Conservation (phyloP, 2,797 vertebrate species). For the Yasuhikotakia modesta region DNA sequence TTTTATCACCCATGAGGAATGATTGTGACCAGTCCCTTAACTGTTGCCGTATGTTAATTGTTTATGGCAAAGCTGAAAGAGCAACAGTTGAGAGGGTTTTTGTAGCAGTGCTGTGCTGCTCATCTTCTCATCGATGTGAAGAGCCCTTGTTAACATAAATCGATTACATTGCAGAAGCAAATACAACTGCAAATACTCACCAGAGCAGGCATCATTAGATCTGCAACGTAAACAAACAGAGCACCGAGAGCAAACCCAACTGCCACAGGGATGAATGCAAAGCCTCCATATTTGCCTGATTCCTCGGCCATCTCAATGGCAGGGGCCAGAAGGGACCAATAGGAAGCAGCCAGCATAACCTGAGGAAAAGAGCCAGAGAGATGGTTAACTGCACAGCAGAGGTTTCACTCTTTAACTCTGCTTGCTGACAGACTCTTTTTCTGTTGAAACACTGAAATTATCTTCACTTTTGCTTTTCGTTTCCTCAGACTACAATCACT, state of each 20-base stretch:
- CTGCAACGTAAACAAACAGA: constrained; percentile 87
- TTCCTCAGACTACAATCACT: neutral
- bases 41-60: neutral
- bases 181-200: constrained; percentile 71
- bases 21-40: neutral
- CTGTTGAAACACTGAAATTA: neutral
- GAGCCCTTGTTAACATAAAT: neutral
- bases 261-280: constrained; percentile 88
- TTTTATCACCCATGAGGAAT: neutral
- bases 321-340: constrained; percentile 93
- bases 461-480: neutral
- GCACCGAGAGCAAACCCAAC: constrained; percentile 89
- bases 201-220: constrained; percentile 83
- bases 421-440: neutral
- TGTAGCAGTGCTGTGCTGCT: neutral
- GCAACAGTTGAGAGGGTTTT: neutral
- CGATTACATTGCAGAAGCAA: neutral
- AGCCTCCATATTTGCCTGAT: constrained; percentile 86
- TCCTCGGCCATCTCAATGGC: constrained; percentile 90
- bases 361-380: constrained; percentile 59
- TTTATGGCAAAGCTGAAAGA: neutral
- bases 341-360: constrained; percentile 97
- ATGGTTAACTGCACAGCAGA: neutral
- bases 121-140: neutral
- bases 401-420: no score